Evolutionary conservation across 1,140 invertebrate species (phyloP), one percentile per base, ranked within the genome.

Genomic region (Drosophila ercepeae): DNA sequence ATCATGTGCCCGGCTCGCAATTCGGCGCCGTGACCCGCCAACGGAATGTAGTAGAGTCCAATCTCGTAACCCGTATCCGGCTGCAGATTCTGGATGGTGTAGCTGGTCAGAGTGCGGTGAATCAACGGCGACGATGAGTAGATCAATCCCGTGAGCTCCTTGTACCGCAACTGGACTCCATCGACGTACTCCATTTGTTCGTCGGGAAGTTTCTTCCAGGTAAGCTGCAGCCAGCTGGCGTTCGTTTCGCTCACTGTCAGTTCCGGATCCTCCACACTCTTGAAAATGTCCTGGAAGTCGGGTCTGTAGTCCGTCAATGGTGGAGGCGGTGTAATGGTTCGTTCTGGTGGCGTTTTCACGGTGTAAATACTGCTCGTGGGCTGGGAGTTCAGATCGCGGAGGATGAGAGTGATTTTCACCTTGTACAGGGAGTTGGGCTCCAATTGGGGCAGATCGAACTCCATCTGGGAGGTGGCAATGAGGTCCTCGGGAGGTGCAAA

Each of bases 401-500:
- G 90, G 14, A 95, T 94, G 1, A 97, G 93, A 11, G 95, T 95
- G 1, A 97, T 96, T 90, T 96, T 95, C 2, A 97, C 94, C 89
- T 94, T 95, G 83, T 98, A 98, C 19, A 94, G 93, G 0, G 96
- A 97, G 42, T 95, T 94, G 0, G 97, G 94, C 78, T 95, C 93
- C n/a, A 98, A 90, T 18, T 93, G 94, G 8, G 94, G 93, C 13
- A 98, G 86, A 71, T 97, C 94, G 90, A 97, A 97, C 84, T 98
- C 96, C 54, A 97, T 92, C 53, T 97, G 95, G 7, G 95, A 94
- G 4, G 96, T 97, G 2, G 96, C 95, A 49, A 98, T 96, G 0
- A 97, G 81, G 89, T 96, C 96, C 65, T 95, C 94, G 13, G 94
- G 95, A n/a, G 96, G 95, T 0, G 96, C 95, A 83, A 97, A 97